phyloP scores from a whole-genome alignment of 2,888 invertebrate genomes.

The Lottia scabra region DNA sequence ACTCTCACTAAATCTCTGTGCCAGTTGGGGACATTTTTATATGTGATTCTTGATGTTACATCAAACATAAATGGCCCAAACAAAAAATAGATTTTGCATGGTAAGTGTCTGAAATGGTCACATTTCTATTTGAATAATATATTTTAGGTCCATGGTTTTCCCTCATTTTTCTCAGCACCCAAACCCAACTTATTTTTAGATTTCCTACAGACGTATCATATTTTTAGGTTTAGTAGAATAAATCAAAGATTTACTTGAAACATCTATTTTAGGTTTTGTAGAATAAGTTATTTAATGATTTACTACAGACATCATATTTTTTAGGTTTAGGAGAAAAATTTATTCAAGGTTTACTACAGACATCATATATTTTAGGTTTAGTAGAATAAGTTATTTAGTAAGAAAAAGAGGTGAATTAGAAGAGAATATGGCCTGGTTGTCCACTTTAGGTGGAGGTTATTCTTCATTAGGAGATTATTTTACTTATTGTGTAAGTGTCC shows the following conservation, averaged over 20 bases:
- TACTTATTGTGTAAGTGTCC: slow-evolving; percentile 78
- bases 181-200: too few species aligned
- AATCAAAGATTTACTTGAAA: too few species aligned
- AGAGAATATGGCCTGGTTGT: slow-evolving; percentile 85
- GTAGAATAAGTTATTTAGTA: slow-evolving; percentile 37
- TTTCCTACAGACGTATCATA: too few species aligned
- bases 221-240: too few species aligned
- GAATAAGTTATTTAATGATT: too few species aligned
- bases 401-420: slow-evolving; percentile 48
- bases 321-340: slow-evolving; percentile 40
- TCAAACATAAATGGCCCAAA: slow-evolving; percentile 89
- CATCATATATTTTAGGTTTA: slow-evolving; percentile 38
- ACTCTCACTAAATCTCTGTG: slow-evolving; percentile 98
- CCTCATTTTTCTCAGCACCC: too few species aligned
- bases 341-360: too few species aligned
- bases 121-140: too few species aligned
- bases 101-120: slow-evolving; percentile 26
- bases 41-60: slow-evolving; percentile 98
- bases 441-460: slow-evolving; percentile 95
- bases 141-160: too few species aligned
- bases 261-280: too few species aligned
- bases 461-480: slow-evolving; percentile 94
- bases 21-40: slow-evolving; percentile 99
- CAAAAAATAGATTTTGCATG: slow-evolving; percentile 44
- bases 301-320: neutral